A percentile compares a stretch with the other conserved stretches of the same genome.
Conservation (phyloP, 2,113 vertebrate species). For the Callithrix jacchus region DNA sequence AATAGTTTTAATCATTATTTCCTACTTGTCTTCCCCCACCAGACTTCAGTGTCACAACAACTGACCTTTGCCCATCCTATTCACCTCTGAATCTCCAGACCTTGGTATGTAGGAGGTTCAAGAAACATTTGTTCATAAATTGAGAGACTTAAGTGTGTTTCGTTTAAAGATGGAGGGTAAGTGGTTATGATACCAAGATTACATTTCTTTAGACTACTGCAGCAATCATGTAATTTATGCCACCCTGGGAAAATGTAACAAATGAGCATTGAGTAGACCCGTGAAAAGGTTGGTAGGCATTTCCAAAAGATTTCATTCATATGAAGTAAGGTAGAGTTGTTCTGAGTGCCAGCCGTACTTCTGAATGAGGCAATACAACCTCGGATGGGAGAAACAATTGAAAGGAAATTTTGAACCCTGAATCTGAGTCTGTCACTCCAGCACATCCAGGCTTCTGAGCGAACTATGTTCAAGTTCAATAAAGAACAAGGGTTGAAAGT, state of each 20-base stretch:
- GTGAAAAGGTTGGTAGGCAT: not conserved
- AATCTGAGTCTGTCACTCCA: not conserved
- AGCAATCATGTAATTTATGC: not conserved
- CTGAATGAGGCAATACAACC: not conserved
- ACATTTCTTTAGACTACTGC: not conserved
- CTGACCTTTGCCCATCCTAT: not conserved
- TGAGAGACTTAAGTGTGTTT: not conserved
- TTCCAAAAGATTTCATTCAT: constrained; percentile 20
- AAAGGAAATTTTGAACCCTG: not conserved
- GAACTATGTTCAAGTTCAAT: not conserved
- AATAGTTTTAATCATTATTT: not conserved
- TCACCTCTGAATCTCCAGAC: not conserved
- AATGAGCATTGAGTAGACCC: not conserved
- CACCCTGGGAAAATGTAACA: not conserved
- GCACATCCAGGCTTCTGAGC: not conserved
- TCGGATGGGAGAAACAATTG: not conserved
- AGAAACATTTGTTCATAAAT: not conserved
- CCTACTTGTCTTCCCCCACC: not conserved
- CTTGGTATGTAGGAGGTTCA: not conserved
- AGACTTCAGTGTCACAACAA: not conserved
- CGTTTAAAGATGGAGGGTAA: not conserved
- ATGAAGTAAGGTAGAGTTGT: not conserved
- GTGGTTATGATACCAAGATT: not conserved
- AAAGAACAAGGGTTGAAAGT: not conserved
- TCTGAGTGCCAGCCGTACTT: not conserved